Evolutionary conservation across 2,888 invertebrate species (phyloP).

Genomic region (Drosophila kuntzei): DNA sequence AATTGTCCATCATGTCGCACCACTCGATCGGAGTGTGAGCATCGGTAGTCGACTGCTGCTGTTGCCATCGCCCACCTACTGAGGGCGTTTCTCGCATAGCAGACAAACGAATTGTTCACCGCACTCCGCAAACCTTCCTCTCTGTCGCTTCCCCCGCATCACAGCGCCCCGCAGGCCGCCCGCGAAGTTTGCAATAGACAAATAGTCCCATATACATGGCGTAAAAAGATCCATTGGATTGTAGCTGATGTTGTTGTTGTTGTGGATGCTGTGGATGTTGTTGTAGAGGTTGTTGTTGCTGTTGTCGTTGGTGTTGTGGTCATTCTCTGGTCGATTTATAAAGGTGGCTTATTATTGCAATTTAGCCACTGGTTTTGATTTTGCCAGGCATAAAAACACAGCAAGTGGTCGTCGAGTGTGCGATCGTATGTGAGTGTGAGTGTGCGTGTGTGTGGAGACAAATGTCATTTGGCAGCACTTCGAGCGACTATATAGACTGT

Average conservation of each 20-base stretch:
- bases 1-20: constrained; percentile 28
- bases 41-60: constrained; percentile 55
- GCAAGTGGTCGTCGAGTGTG: constrained; percentile 60
- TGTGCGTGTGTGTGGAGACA: constrained; percentile 67
- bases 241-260: constrained; percentile 2
- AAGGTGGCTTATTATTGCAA: constrained; percentile 85
- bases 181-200: constrained; percentile 65
- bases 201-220: constrained; percentile 54
- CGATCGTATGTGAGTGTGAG: constrained; percentile 21
- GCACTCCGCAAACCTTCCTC: background rate
- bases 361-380: constrained; percentile 85
- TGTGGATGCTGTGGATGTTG: background rate
- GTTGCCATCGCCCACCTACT: constrained; percentile 81
- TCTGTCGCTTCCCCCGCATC: background rate
- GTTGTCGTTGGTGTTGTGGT: constrained; percentile 32
- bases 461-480: constrained; percentile 83
- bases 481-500: constrained; percentile 84
- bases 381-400: constrained; percentile 72
- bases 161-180: constrained; percentile 22
- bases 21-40: constrained; percentile 55
- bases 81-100: constrained; percentile 71
- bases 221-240: constrained; percentile 39
- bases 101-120: constrained; percentile 25
- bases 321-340: constrained; percentile 77
- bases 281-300: constrained; percentile 8